Conservation (phyloP, 2,113 vertebrate genomes). For the Ginglymostoma cirratum region DNA sequence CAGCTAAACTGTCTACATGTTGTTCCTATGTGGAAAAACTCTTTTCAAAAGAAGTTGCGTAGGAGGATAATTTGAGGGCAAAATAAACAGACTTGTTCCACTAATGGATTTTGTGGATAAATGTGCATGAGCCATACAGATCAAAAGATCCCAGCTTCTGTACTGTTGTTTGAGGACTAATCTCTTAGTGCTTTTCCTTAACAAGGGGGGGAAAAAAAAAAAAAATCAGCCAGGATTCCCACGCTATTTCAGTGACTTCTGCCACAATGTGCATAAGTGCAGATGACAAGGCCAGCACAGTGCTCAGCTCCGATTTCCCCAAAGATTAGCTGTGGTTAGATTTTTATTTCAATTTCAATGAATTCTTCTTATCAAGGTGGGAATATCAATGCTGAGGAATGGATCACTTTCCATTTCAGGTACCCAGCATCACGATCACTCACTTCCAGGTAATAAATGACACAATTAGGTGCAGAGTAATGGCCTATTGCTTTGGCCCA, state of each 20-base stretch:
- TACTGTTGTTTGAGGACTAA: background rate
- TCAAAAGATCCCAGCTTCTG: background rate
- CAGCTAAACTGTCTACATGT: background rate
- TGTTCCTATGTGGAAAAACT: background rate
- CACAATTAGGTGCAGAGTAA: background rate
- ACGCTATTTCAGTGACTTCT: background rate
- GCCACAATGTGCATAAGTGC: background rate
- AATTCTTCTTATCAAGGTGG: background rate
- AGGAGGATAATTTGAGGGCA: background rate
- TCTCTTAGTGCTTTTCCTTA: background rate
- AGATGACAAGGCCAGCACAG: background rate
- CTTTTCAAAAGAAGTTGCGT: background rate
- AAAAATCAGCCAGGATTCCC: background rate
- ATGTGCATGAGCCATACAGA: background rate
- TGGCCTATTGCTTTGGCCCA: background rate
- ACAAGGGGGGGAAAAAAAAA: background rate
- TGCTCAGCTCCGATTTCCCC: background rate
- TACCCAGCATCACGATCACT: background rate
- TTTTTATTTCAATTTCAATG: constrained; percentile 1
- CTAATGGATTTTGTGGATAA: background rate
- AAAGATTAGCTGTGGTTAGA: background rate
- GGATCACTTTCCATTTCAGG: background rate
- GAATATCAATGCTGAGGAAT: background rate
- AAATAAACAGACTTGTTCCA: background rate
- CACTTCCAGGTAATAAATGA: background rate